phyloP scores from a whole-genome alignment of 1,140 invertebrate species.

The Drosophila nikananu region DNA sequence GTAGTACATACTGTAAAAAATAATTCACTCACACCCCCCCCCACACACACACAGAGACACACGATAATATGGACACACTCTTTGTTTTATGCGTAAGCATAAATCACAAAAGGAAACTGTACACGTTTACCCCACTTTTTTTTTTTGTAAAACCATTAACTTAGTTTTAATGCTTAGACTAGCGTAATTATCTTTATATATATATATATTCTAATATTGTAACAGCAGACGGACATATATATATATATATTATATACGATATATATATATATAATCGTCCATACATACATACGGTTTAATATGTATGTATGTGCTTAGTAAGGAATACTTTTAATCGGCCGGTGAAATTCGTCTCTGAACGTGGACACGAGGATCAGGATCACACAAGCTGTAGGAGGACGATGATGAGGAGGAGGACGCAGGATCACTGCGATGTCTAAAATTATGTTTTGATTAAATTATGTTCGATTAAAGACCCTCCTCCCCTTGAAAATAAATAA shows the following conservation, averaged over 20 bases:
- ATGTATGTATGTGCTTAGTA: constrained; percentile 34
- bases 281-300: constrained; percentile 15
- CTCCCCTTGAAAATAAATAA: neutral
- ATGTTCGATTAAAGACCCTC: neutral
- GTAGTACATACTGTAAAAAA: constrained; percentile 39
- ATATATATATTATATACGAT: neutral
- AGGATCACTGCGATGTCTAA: neutral
- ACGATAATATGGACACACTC: constrained; percentile 27
- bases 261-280: constrained; percentile 8
- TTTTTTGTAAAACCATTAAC: constrained; percentile 74
- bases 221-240: constrained; percentile 28
- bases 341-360: neutral
- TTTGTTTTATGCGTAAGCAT: constrained; percentile 43
- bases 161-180: constrained; percentile 74
- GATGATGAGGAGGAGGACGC: neutral
- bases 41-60: constrained; percentile 2
- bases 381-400: neutral
- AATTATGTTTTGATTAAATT: neutral
- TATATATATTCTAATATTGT: constrained; percentile 15
- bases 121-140: constrained; percentile 41
- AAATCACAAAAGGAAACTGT: constrained; percentile 5
- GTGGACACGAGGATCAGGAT: neutral
- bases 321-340: constrained; percentile 5
- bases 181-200: constrained; percentile 58
- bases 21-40: constrained; percentile 10